Evolutionary conservation across 2,888 invertebrate species (phyloP), one percentile per base, ranked within the genome.

Genomic region (Zelleria hepariella): DNA sequence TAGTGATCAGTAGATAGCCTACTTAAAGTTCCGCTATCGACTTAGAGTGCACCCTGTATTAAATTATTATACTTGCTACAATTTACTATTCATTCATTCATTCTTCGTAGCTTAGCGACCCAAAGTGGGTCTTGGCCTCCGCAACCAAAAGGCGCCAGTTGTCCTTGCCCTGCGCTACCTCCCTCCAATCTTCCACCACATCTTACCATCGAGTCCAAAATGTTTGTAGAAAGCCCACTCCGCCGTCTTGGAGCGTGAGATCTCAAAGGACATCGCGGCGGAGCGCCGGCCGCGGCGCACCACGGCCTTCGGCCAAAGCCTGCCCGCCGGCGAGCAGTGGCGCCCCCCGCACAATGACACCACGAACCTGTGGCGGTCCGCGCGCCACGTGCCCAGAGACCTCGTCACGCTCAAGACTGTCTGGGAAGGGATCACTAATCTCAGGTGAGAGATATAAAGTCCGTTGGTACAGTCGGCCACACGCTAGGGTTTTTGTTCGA

Each of bases 381-480:
- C 91, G 42, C 82, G 89, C 48, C 80, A 90, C 58, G 90, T 92
- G 2, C 92, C 91, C 0, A 76, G 80, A 60, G 91, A 92, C 48
- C 75, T 93, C 0, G 90, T 91, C 59, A 90, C 90, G 0, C 90
- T 93, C 82, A 91, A 91, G 60, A 83, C 90, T 24, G 91, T 93
- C 2, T 93, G 92, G 92, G 89, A 92, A 63, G 92, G 90, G 47
- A 93, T 93, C 24, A 91, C 91, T 5, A 86, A 91, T 67, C 77
- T 93, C 18, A 82, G 89, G 91, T 90, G 69, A 62, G 58, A 15
- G 32, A 42, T n/a, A n/a, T n/a, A n/a, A n/a, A n/a, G n/a, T n/a
- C n/a, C n/a, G n/a, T n/a, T n/a, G n/a, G n/a, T n/a, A n/a, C n/a
- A n/a, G n/a, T n/a, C n/a, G n/a, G n/a, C n/a, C n/a, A n/a, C n/a